Base-by-base conservation (phyloP, 2,888 invertebrate genomes). In the Ommatoiulus sabulosus region DNA sequence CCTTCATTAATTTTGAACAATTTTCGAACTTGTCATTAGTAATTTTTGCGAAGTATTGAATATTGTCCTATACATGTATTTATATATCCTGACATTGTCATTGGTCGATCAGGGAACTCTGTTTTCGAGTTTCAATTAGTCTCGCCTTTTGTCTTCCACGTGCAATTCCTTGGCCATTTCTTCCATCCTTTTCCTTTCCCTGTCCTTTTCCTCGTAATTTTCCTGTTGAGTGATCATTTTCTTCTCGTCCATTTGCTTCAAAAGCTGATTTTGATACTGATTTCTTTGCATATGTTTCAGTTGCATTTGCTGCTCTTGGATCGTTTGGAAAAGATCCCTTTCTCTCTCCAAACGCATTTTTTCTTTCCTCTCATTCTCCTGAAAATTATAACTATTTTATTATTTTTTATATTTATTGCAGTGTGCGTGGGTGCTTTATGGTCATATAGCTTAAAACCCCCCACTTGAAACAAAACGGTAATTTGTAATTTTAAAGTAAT, bases 211-310 rank as follows among this genome's bases (percentile, higher is more conserved):
- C 35, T 87, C 46, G 17, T 48, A 46, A 20, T 52, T 35, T 87
- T 12, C 46, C 20, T 17, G n/a, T n/a, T 52, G 48, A 15, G 15
- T 3, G 6, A 46, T 87, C 15, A 20, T 15, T 87, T 35, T 48
- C 20, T 52, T 46, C 7, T 87, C 87, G 3, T 87, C 87, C 87
- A 87, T 87, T 87, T 87, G 87, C 12, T 20, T 48, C 46, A 87
- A 20, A 24, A 87, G 87, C 6, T 35, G 35, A 48, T n/a, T 46
- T 87, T 87, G 87, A 48, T 46, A 48, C 7, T 87, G 24, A n/a
- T 46, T 46, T 20, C 46, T 87, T 20, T 52, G 87, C 52, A 87
- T 0, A 1, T 48, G n/a, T 87, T 87, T 87, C 87, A 48, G 7
- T 46, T 87, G 46, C 87, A 44, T 46, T 48, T 87, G 48, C 12